These are phyloP conservation scores for Paratrypauchen microcephalus DNA, from an alignment of 2,797 vertebrate species.

Conservation along the genomic window DNA sequence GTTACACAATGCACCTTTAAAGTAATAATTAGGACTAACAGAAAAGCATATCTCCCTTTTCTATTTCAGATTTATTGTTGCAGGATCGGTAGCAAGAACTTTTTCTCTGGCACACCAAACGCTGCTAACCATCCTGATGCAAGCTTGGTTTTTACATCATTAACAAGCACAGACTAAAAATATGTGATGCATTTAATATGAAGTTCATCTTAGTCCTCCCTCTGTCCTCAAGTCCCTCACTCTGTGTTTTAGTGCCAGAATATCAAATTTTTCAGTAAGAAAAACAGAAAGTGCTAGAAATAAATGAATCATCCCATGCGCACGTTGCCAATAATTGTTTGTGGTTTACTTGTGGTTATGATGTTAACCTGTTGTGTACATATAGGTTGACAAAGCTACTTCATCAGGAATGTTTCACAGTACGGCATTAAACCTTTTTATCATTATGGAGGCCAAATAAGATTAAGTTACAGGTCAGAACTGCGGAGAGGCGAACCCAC, in stretches of 20 bases:
- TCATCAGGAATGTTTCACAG: background rate
- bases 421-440: too few relatives aligned
- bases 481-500: too few relatives aligned
- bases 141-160: background rate
- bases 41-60: background rate
- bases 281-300: constrained; percentile 7
- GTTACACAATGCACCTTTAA: too few relatives aligned
- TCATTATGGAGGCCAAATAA: too few relatives aligned
- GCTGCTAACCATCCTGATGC: background rate
- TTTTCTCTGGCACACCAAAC: background rate
- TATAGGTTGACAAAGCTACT: background rate
- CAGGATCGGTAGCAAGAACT: background rate
- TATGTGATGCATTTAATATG: background rate
- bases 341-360: background rate
- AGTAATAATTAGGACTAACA: background rate
- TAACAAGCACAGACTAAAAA: background rate
- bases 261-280: background rate
- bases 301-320: constrained; percentile 2
- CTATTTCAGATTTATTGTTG: background rate
- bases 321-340: background rate
- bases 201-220: background rate
- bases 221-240: background rate
- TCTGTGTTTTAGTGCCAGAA: background rate
- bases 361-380: background rate
- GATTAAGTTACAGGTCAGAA: too few relatives aligned